These are phyloP conservation scores for Nymphalis polychloros DNA, from an alignment of 2,888 invertebrate genomes.

Conservation along the genomic window DNA sequence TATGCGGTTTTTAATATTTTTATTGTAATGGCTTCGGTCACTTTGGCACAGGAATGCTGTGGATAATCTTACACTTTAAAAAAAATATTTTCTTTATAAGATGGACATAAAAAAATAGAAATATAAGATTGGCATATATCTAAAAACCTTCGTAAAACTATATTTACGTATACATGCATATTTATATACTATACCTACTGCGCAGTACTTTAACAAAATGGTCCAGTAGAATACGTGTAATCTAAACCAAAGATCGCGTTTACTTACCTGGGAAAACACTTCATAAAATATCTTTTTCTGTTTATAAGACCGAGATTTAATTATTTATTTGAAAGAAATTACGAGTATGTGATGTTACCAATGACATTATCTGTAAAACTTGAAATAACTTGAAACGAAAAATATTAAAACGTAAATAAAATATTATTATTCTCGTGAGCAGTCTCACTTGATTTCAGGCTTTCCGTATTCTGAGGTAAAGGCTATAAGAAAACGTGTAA, in stretches of 20 bases:
- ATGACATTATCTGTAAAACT: background rate
- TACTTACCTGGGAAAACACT: too few species aligned
- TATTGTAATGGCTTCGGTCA: constrained; percentile 83
- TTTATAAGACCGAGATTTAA: too few species aligned
- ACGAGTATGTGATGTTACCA: background rate
- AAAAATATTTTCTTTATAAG: constrained; percentile 20
- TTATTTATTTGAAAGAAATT: too few species aligned
- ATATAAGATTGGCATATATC: too few species aligned
- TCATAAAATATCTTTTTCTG: too few species aligned
- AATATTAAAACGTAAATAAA: background rate
- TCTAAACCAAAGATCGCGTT: too few species aligned
- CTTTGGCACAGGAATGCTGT: constrained; percentile 34
- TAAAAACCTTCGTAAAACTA: too few species aligned
- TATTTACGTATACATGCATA: too few species aligned
- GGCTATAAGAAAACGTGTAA: constrained; percentile 76
- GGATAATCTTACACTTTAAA: constrained; percentile 19
- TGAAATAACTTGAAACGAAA: background rate
- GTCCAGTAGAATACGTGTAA: too few species aligned
- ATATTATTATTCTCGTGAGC: background rate
- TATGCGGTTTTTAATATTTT: constrained; percentile 84
- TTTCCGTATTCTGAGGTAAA: constrained; percentile 59
- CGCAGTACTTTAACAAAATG: too few species aligned
- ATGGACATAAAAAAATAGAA: background rate
- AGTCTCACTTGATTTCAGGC: constrained; percentile 42
- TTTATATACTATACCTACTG: too few species aligned